Conservation (phyloP, 2,113 vertebrate species). For the Petrocephalus microphthalmus region DNA sequence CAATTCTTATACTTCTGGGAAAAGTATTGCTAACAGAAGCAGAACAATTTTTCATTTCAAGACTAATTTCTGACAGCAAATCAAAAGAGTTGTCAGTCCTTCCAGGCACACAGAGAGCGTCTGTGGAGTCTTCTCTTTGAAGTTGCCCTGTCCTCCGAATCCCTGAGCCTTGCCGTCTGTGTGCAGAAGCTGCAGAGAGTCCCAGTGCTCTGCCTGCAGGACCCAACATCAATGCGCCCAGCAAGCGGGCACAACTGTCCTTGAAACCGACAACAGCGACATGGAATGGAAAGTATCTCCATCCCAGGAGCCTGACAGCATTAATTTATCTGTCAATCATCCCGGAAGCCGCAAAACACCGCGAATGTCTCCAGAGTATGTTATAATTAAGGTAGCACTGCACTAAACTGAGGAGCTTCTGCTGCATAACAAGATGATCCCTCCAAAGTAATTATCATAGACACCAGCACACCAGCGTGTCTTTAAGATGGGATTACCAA, state of each 20-base stretch:
- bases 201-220: not conserved
- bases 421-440: slow-evolving; percentile 60
- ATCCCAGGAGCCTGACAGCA: slow-evolving; percentile 61
- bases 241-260: slow-evolving; percentile 41
- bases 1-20: not conserved
- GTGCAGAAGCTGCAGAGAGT: not conserved
- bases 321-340: slow-evolving; percentile 73
- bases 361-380: slow-evolving; percentile 47
- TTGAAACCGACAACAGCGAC: slow-evolving; percentile 58
- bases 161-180: not conserved
- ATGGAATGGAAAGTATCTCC: slow-evolving; percentile 53
- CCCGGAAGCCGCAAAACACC: slow-evolving; percentile 39
- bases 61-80: not conserved
- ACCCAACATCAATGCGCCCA: slow-evolving; percentile 23
- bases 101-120: not conserved
- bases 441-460: slow-evolving; percentile 61
- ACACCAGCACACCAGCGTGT: slow-evolving; percentile 35
- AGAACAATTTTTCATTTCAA: not conserved
- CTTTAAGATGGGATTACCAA: slow-evolving; percentile 45
- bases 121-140: not conserved
- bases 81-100: not conserved
- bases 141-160: not conserved
- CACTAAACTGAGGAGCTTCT: slow-evolving; percentile 54
- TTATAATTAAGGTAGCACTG: slow-evolving; percentile 65
- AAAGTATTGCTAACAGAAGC: not conserved